Evolutionary conservation across 2,888 invertebrate species (phyloP), one percentile per base, ranked within the genome.

Genomic region (Lithophane socia): DNA sequence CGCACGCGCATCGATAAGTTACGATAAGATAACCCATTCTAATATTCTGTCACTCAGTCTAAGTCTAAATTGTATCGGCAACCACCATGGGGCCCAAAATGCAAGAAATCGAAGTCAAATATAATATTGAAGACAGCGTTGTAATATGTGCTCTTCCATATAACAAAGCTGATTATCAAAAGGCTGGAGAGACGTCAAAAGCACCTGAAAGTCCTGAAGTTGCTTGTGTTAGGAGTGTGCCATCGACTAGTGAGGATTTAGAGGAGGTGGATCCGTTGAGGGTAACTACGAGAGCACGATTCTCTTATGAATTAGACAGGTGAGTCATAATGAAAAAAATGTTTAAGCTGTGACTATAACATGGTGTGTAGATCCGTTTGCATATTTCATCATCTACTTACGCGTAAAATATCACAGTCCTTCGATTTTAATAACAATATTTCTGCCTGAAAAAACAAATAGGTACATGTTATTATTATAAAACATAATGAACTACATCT

Each of bases 231-330:
- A 71, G 58, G 3, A 54, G 3, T 24, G 42, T 18, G 3, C 61
- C 75, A 5, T 13, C 44, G 0, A 63, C 42, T 12, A 66, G 47
- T 54, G 71, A 73, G 29, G 44, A 47, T 13, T 42, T 18, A 1
- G 78, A 65, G 21, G 68, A 69, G 8, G 44, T 24, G 0, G 52
- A 70, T 16, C 24, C 56, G 1, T 18, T 75, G 18, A 80, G 74
- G 12, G 58, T 86, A 13, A 75, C 81, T 37, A 86, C 84, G 3
- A 80, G 72, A 54, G 69, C 87, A 47, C 77, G 81, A 65, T 77
- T 74, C 29, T 76, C 84, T 44, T 85, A 85, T 54, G 87, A 85
- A 69, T n/a, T 86, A 37, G 87, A 85, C 77, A 85, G 84, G 84
- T 85, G 54, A 3, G 71, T 10, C 56, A 13, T 16, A 49, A 21